Conservation (phyloP, 2,113 vertebrate species). For the Macquaria australasica region DNA sequence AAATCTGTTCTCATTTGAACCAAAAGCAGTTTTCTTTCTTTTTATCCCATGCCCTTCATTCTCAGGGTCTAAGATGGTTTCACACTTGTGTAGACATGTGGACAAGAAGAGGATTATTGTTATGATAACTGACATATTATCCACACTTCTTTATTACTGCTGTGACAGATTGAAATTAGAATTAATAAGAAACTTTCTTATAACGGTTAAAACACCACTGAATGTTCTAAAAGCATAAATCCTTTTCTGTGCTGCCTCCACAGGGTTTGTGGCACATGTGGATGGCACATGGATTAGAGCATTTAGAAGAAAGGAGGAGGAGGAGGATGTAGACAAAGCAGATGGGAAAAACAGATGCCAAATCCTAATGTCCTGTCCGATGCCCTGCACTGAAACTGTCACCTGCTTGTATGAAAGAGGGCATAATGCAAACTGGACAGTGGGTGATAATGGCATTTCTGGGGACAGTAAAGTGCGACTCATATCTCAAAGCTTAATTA, state of each 20-base stretch:
- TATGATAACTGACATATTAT: background rate
- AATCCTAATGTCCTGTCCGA: conserved; percentile 2
- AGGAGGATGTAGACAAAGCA: conserved; percentile 34
- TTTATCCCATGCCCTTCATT: background rate
- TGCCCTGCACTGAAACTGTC: background rate
- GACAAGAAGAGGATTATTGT: background rate
- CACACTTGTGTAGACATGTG: too few species aligned
- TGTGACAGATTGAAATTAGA: background rate
- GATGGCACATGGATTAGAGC: conserved; percentile 34
- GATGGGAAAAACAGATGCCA: conserved; percentile 27
- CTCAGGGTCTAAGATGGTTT: background rate
- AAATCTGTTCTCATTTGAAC: conserved; percentile 19
- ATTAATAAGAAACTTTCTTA: background rate
- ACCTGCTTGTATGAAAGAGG: background rate
- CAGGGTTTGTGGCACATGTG: conserved; percentile 38
- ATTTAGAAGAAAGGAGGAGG: conserved; percentile 12
- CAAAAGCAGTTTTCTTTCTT: background rate
- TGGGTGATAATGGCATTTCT: background rate
- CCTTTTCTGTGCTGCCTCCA: conserved; percentile 14
- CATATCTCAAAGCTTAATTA: background rate
- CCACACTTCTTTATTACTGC: background rate
- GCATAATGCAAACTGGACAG: background rate
- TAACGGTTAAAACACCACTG: background rate
- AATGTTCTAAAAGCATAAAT: background rate
- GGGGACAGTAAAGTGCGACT: background rate